Percentiles rank a stretch among this genome's conserved stretches.
These are phyloP conservation scores for Aethina tumida DNA, from an alignment of 1,140 invertebrate genomes.

Conservation along the genomic window DNA sequence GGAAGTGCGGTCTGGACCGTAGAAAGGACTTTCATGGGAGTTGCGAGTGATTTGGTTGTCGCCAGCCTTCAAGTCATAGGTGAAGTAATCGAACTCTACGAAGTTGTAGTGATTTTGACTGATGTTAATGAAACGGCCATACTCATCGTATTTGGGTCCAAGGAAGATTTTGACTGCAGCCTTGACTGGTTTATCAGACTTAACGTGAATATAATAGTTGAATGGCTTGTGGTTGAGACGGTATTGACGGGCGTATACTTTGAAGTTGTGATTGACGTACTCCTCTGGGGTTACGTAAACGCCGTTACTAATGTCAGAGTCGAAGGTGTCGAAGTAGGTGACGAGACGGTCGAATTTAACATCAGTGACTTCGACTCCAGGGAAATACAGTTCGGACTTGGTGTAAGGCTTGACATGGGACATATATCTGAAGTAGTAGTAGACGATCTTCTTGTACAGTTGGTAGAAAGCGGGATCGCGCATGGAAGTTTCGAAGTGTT, in stretches of 20 bases:
- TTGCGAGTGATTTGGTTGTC: slow-evolving; percentile 55
- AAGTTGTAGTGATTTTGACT: slow-evolving; percentile 47
- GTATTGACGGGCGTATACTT: slow-evolving; percentile 37
- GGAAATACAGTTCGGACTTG: slow-evolving; percentile 45
- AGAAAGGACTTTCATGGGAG: slow-evolving; percentile 52
- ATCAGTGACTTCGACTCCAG: slow-evolving; percentile 50
- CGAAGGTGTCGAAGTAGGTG: slow-evolving; percentile 62
- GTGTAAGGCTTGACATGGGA: slow-evolving; percentile 44
- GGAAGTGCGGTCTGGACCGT: slow-evolving; percentile 50
- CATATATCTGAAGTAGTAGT: slow-evolving; percentile 36
- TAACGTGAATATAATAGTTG: slow-evolving; percentile 48
- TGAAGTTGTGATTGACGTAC: slow-evolving; percentile 23
- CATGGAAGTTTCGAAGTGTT: slow-evolving; percentile 46
- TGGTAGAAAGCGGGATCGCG: slow-evolving; percentile 59
- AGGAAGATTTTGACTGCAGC: slow-evolving; percentile 54
- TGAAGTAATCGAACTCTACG: slow-evolving; percentile 45
- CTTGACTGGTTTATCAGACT: slow-evolving; percentile 43
- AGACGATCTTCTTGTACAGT: slow-evolving; percentile 44
- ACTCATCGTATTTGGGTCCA: slow-evolving; percentile 55
- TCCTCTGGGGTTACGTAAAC: slow-evolving; percentile 35
- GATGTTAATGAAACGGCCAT: slow-evolving; percentile 39
- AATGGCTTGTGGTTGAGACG: slow-evolving; percentile 54
- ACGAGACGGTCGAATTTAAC: slow-evolving; percentile 51
- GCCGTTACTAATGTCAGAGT: slow-evolving; percentile 56
- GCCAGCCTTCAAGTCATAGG: slow-evolving; percentile 47